Conservation (phyloP, 23 tunicate genomes). For the Oikopleura dioica region DNA sequence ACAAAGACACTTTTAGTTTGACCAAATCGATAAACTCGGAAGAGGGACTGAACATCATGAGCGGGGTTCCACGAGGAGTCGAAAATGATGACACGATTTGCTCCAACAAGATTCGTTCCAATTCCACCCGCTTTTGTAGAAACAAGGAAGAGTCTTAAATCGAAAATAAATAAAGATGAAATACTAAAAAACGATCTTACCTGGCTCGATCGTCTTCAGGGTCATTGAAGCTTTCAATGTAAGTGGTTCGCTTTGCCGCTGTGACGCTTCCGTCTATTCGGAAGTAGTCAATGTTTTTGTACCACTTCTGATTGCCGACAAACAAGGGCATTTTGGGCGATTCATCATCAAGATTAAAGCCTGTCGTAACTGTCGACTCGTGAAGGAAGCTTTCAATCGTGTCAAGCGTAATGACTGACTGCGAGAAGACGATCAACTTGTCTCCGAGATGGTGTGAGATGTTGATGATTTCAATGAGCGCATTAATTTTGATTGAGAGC, state of each 20-base stretch:
- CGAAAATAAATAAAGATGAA: too few relatives aligned
- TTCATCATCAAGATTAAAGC: conserved; percentile 11
- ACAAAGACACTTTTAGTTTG: conserved; percentile 47
- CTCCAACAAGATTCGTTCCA: conserved; percentile 72
- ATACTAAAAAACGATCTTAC: too few relatives aligned
- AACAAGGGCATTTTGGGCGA: not conserved
- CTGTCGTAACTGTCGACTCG: conserved; percentile 19
- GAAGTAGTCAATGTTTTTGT: conserved; percentile 58
- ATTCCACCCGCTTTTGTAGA: conserved; percentile 69
- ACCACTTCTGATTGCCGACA: conserved; percentile 23
- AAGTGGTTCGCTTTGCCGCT: conserved; percentile 29
- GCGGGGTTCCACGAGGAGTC: conserved; percentile 86
- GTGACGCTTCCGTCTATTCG: conserved; percentile 81
- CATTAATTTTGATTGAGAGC: too few relatives aligned
- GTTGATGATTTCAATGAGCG: too few relatives aligned
- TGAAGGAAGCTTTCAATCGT: conserved; percentile 50
- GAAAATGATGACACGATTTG: conserved; percentile 70
- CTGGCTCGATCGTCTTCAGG: too few relatives aligned
- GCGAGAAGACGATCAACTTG: conserved; percentile 83
- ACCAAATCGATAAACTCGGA: conserved; percentile 80
- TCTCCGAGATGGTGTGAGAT: too few relatives aligned
- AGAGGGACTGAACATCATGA: conserved; percentile 75
- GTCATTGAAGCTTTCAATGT: conserved; percentile 51
- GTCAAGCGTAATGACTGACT: conserved; percentile 52
- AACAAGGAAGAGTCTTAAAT: conserved; percentile 57